Base-by-base conservation (phyloP, 2,113 vertebrate genomes). In the Onychorhynchus coronatus region DNA sequence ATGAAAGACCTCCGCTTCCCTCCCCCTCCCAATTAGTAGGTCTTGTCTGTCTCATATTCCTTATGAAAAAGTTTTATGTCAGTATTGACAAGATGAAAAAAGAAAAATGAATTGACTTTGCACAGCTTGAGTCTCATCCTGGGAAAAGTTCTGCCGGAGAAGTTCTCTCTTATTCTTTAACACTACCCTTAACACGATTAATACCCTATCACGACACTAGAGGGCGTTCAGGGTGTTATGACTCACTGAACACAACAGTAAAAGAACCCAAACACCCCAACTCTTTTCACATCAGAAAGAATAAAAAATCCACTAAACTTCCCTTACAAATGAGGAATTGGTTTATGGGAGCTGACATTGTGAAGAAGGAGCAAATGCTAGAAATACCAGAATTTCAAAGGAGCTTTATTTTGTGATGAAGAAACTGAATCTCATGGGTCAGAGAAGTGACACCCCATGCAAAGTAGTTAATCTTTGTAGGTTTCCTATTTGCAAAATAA, bases 1-100 rank as follows among this genome's bases (percentile, higher is more conserved):
- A 93, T 94, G 85, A 93, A 96, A 93, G 68, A 30, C 56, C 42
- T 90, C 49, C 74, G 73, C 37, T 81, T 59, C 12, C 25, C 37
- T 44, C 79, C 47, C 35, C 12, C 30, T 23, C 39, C 71, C 84
- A 93, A 86, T 96, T 91, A 93, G 88, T 61, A 79, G 61, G 59
- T 85, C 93, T 91, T 85, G 52, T 58, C 58, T 72, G 58, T 74
- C 67, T 93, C 42, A 30, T 61, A 74, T 31, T 75, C 67, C 62
- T 80, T 75, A 85, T 3, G 14, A 83, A 93, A 89, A 91, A 61
- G 31, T 59, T 93, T 95, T 80, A 50, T 92, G 93, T 93, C 88
- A 88, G 87, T 94, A 93, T 68, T 96, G 91, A 91, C 85, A 87
- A 82, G 71, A 84, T 20, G 52, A 94, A 56, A 75, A 85, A 90